A percentile compares a stretch with the other conserved stretches of the same genome.
phyloP scores from a whole-genome alignment of 1,140 invertebrate genomes.

The Pollicipes pollicipes region DNA sequence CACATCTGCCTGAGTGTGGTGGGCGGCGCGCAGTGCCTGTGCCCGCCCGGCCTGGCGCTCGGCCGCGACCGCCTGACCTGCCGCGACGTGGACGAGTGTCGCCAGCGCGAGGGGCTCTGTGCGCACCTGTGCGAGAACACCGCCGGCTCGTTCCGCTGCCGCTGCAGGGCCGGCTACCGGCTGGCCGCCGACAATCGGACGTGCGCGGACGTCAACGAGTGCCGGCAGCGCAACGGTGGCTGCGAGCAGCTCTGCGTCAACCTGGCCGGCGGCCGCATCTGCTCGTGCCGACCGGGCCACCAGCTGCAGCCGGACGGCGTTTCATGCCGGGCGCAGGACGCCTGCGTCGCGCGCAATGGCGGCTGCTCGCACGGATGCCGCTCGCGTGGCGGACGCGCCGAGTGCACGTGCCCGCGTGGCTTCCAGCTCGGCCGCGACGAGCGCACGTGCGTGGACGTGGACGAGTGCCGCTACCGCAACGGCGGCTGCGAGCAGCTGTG shows the following conservation, averaged over 20 bases:
- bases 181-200: slow-evolving; percentile 30
- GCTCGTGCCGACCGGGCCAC: slow-evolving; percentile 29
- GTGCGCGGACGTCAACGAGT: slow-evolving; percentile 42
- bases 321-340: slow-evolving; percentile 51
- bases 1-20: slow-evolving; percentile 34
- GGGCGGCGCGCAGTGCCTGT: slow-evolving; percentile 28
- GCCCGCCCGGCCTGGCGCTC: slow-evolving; percentile 15
- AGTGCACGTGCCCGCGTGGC: slow-evolving; percentile 20
- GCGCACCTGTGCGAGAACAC: slow-evolving; percentile 35
- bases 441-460: slow-evolving; percentile 27
- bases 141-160: slow-evolving; percentile 21
- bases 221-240: slow-evolving; percentile 32
- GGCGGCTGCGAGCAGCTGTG: slow-evolving; percentile 32
- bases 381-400: slow-evolving; percentile 32
- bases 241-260: slow-evolving; percentile 39
- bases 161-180: slow-evolving; percentile 25
- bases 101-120: slow-evolving; percentile 29
- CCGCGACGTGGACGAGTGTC: slow-evolving; percentile 49
- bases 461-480: slow-evolving; percentile 20
- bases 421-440: slow-evolving; percentile 23
- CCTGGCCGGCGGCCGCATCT: slow-evolving; percentile 37
- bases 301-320: slow-evolving; percentile 24
- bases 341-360: slow-evolving; percentile 83
- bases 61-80: slow-evolving; percentile 34
- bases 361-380: slow-evolving; percentile 96